Conservation (phyloP, 1,140 invertebrate species). For the Danaus plexippus region DNA sequence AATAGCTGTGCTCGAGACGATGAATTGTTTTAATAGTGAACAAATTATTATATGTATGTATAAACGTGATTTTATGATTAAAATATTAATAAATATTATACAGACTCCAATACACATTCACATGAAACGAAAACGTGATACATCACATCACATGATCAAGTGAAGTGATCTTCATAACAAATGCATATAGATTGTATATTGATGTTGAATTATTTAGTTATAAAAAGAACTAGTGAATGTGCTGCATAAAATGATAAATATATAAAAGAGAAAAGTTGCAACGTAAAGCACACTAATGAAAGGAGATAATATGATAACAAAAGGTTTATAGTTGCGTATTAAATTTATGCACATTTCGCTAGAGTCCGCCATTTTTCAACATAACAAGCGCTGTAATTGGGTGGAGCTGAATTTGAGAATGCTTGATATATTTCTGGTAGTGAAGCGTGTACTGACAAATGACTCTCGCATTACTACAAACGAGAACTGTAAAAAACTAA, state of each 20-base stretch:
- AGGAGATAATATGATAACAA: constrained; percentile 15
- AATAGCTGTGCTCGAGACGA: constrained; percentile 17
- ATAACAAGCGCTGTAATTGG: constrained; percentile 64
- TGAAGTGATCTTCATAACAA: no score
- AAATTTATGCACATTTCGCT: constrained; percentile 28
- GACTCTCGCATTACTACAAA: constrained; percentile 28
- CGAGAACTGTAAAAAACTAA: constrained; percentile 19
- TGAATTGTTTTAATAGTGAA: constrained; percentile 7
- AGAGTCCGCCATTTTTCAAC: constrained; percentile 52
- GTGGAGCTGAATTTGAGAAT: constrained; percentile 49
- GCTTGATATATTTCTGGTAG: constrained; percentile 35
- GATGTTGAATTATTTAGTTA: no score
- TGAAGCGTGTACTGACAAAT: constrained; percentile 43
- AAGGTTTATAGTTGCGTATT: constrained; percentile 27
- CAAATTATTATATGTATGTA: no score
- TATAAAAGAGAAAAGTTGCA: no score
- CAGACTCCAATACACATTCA: no score
- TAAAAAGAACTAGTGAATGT: no score
- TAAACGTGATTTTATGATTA: no score
- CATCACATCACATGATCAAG: no score
- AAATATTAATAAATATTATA: no score
- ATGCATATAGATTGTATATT: no score
- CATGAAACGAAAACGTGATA: no score
- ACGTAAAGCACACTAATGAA: constrained; percentile 9
- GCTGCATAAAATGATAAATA: no score